phyloP scores from a whole-genome alignment of 1,140 invertebrate species.

The Mycetomoellerius zeteki region DNA sequence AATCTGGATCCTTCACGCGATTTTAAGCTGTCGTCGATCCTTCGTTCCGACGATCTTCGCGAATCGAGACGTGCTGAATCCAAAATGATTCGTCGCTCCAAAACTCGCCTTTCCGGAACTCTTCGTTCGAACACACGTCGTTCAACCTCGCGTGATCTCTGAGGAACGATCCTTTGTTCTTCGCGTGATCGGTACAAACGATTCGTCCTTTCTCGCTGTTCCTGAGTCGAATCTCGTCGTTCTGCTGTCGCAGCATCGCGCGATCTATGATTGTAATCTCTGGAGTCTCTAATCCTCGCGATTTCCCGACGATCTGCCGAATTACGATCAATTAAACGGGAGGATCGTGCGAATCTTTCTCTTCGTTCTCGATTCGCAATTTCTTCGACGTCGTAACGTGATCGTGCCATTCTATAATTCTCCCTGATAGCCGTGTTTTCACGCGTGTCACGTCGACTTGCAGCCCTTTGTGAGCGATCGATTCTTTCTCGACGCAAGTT shows the following conservation, averaged over 20 bases:
- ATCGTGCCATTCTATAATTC: constrained; percentile 1
- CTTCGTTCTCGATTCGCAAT: constrained; percentile 17
- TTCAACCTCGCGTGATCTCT: constrained; percentile 27
- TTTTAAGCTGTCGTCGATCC: neutral
- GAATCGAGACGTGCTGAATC: constrained; percentile 1
- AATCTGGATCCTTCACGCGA: constrained; percentile 29
- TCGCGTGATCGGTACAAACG: constrained; percentile 6
- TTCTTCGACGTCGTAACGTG: neutral
- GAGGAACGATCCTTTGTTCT: neutral
- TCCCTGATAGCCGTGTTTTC: neutral
- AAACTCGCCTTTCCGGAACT: neutral
- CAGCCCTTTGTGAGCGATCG: neutral
- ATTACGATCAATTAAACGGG: neutral
- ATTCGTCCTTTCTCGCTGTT: constrained; percentile 25
- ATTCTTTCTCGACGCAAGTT: constrained; percentile 20
- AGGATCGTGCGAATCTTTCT: constrained; percentile 1
- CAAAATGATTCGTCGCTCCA: neutral
- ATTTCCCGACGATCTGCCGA: constrained; percentile 39
- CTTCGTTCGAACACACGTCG: constrained; percentile 13
- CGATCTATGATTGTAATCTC: constrained; percentile 16
- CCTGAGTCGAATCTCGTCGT: neutral
- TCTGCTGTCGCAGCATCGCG: neutral
- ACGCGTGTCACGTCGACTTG: constrained; percentile 13
- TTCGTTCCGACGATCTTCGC: constrained; percentile 26
- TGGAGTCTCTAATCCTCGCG: constrained; percentile 20